phyloP scores from a whole-genome alignment of 2,888 invertebrate genomes.

The Sphaerophoria rueppellii region DNA sequence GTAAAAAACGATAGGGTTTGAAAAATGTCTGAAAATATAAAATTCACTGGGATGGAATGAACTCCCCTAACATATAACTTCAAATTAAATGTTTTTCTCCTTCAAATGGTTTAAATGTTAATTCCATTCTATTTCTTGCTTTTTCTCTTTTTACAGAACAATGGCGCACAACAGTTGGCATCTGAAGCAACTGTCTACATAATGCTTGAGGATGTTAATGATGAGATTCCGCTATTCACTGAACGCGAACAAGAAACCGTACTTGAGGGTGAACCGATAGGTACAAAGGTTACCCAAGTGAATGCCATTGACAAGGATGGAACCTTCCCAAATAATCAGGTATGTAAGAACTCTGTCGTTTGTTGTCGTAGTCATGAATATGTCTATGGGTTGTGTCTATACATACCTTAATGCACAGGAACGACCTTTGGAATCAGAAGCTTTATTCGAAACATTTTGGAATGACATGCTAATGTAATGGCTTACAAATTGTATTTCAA shows the following conservation, averaged over 20 bases:
- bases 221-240: slow-evolving; percentile 97
- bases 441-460: slow-evolving; percentile 4
- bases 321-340: slow-evolving; percentile 96
- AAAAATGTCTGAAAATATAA: too few species aligned
- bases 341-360: slow-evolving; percentile 79
- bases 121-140: neutral
- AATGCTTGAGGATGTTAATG: slow-evolving; percentile 97
- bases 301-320: slow-evolving; percentile 98
- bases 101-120: neutral
- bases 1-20: too few species aligned
- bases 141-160: slow-evolving; percentile 86
- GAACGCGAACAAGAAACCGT: slow-evolving; percentile 98
- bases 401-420: neutral
- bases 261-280: slow-evolving; percentile 96
- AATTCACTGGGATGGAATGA: too few species aligned
- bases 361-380: too few species aligned
- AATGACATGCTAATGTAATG: slow-evolving; percentile 55
- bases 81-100: slow-evolving; percentile 11
- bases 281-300: slow-evolving; percentile 97
- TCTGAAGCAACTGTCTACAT: slow-evolving; percentile 97
- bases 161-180: slow-evolving; percentile 96
- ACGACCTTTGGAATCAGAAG: neutral
- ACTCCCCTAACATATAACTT: neutral
- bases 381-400: neutral
- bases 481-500: slow-evolving; percentile 48